phyloP scores from a whole-genome alignment of 2,888 invertebrate genomes.

The Drosophila kanekoi region DNA sequence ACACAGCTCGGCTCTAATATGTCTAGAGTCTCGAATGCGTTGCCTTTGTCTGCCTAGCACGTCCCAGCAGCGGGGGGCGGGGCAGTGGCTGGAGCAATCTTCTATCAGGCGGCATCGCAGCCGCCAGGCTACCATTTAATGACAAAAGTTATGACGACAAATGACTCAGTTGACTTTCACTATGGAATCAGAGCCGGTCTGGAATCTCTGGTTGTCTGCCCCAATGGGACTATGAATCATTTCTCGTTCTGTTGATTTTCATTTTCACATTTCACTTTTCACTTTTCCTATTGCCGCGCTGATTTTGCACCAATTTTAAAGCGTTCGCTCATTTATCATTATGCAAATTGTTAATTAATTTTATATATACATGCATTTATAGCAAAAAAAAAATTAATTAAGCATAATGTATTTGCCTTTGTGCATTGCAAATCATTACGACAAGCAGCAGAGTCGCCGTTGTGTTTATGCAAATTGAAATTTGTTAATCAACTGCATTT shows the following conservation, averaged over 20 bases:
- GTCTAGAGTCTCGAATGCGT: slow-evolving; percentile 28
- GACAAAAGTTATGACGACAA: slow-evolving; percentile 78
- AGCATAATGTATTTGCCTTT: slow-evolving; percentile 48
- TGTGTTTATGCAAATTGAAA: slow-evolving; percentile 57
- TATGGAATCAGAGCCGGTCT: slow-evolving; percentile 65
- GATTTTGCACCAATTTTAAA: slow-evolving; percentile 47
- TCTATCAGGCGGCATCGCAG: slow-evolving; percentile 12
- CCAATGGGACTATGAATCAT: slow-evolving; percentile 72
- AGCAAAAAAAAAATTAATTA: slow-evolving; percentile 29
- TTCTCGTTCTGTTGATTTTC: slow-evolving; percentile 48
- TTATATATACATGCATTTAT: slow-evolving; percentile 10
- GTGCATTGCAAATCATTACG: slow-evolving; percentile 44
- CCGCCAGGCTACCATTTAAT: slow-evolving; percentile 56
- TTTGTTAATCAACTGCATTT: slow-evolving; percentile 74
- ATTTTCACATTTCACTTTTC: slow-evolving; percentile 36
- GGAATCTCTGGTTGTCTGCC: slow-evolving; percentile 25
- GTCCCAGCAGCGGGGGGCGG: slow-evolving; percentile 31
- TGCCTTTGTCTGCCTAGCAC: slow-evolving; percentile 67
- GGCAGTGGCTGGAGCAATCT: slow-evolving; percentile 13
- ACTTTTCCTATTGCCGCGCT: slow-evolving; percentile 45
- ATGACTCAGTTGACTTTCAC: slow-evolving; percentile 77
- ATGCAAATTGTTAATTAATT: slow-evolving; percentile 74
- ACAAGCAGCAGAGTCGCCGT: slow-evolving; percentile 34
- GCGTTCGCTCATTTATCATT: slow-evolving; percentile 56
- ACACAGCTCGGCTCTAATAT: slow-evolving; percentile 34